phyloP scores from a whole-genome alignment of 1,140 invertebrate genomes.

The Panagrolaimus sp. region DNA sequence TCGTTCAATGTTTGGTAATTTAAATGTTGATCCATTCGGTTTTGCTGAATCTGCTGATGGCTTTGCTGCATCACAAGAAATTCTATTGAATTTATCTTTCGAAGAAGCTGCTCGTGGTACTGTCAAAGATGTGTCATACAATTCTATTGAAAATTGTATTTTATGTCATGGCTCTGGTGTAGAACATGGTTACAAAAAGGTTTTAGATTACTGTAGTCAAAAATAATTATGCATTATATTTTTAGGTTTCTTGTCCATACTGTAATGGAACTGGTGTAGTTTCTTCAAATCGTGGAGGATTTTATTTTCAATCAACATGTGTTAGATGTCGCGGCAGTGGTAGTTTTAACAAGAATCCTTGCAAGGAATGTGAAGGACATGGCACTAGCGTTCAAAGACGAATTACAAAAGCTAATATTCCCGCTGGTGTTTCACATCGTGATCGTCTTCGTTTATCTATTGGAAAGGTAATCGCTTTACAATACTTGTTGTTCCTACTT shows the following conservation, averaged over 20 bases:
- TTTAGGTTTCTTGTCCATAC: conserved; percentile 67
- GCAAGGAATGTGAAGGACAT: conserved; percentile 84
- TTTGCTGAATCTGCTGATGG: conserved; percentile 66
- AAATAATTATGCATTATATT: conserved; percentile 22
- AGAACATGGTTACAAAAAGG: conserved; percentile 79
- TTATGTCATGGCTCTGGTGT: conserved; percentile 77
- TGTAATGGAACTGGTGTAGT: conserved; percentile 97
- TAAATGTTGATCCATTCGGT: conserved; percentile 62
- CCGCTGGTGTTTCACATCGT: conserved; percentile 72
- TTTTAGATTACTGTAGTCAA: conserved; percentile 16
- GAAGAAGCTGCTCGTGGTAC: conserved; percentile 88
- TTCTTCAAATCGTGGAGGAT: conserved; percentile 67
- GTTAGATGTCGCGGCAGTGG: conserved; percentile 80
- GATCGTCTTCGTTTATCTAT: conserved; percentile 88
- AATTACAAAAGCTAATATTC: conserved; percentile 85
- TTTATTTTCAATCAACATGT: conserved; percentile 93
- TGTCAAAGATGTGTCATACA: conserved; percentile 84
- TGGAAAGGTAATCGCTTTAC: conserved; percentile 62
- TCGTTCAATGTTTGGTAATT: conserved; percentile 63
- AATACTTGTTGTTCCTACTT: background rate
- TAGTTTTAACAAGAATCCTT: conserved; percentile 81
- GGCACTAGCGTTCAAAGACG: conserved; percentile 82
- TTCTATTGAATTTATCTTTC: conserved; percentile 83
- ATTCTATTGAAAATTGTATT: conserved; percentile 83
- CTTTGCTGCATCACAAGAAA: conserved; percentile 75